phyloP scores from a whole-genome alignment of 2,888 invertebrate species.

The Thalpophila matura region DNA sequence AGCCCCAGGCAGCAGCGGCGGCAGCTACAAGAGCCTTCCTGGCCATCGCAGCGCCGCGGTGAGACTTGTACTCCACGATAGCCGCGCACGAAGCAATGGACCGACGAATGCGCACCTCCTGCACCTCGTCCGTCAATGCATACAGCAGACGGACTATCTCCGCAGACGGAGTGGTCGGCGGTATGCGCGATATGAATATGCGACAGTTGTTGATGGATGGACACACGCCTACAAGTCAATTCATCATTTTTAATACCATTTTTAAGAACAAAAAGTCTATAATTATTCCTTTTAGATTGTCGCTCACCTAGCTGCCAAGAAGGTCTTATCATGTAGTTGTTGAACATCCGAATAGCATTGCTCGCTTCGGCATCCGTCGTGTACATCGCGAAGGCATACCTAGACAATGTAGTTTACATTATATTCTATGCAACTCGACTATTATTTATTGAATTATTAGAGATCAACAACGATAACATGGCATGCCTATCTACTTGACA shows the following conservation, averaged over 20 bases:
- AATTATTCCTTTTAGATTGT: not conserved
- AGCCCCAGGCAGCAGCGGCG: slow-evolving; percentile 87
- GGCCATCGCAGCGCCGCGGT: slow-evolving; percentile 92
- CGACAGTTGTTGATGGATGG: slow-evolving; percentile 94
- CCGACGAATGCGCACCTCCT: slow-evolving; percentile 86
- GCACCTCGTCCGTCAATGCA: slow-evolving; percentile 87
- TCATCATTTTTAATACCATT: not conserved
- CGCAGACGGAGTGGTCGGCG: slow-evolving; percentile 91
- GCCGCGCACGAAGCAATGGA: slow-evolving; percentile 90
- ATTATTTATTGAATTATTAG: not conserved
- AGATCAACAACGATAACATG: too few species aligned
- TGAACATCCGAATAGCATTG: slow-evolving; percentile 92
- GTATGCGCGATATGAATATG: slow-evolving; percentile 91
- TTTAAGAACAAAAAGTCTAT: not conserved
- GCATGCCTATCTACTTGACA: too few species aligned
- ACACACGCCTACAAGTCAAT: slow-evolving; percentile 91
- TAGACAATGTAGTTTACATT: slow-evolving; percentile 51
- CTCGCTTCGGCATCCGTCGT: slow-evolving; percentile 91
- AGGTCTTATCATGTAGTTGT: slow-evolving; percentile 93
- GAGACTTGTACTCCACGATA: slow-evolving; percentile 93
- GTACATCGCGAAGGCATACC: slow-evolving; percentile 94
- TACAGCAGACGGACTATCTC: slow-evolving; percentile 91
- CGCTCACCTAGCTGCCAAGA: slow-evolving; percentile 90
- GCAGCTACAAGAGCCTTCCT: slow-evolving; percentile 89
- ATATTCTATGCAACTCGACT: not conserved